Evolutionary conservation across 2,113 vertebrate genomes (phyloP), one percentile per base, ranked within the genome.

Genomic region (Scomber japonicus): DNA sequence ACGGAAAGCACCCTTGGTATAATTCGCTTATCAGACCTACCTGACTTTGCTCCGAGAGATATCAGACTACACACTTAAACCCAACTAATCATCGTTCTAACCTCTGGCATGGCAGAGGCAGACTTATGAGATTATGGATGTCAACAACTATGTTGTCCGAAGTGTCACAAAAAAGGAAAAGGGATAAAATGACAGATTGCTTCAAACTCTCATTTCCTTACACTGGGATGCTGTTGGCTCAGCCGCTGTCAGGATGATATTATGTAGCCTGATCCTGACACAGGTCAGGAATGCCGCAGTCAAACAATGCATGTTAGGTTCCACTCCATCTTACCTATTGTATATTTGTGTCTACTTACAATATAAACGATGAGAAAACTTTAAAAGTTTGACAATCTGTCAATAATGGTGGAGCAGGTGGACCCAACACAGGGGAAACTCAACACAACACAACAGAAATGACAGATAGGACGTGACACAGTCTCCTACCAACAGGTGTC

Each of bases 161-260:
- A 65, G 40, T 75, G 24, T 56, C 53, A 46, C 45, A 56, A 40
- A 7, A 40, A 40, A 40, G 35, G 6, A 40, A 40, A 40, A 9
- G 6, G 6, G 2, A 40, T 10, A 40, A 40, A 40, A 40, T 7
- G 35, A 1, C 35, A 40, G 9, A 7, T 40, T 40, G 2, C 35
- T 40, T 9, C 48, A n/a, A 27, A 27, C 54, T 46, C 21, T 50
- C 57, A 4, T 60, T 62, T 63, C 31, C 24, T 72, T 61, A 72
- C 44, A 70, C 51, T 53, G 13, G 40, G 68, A 19, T 24, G 44
- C 16, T 44, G 24, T 44, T 62, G 44, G 53, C 73, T 78, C 55
- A 48, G 15, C 9, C 40, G 8, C 57, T 64, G 71, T 51, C 21
- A 16, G 62, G 27, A 49, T 68, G 40, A 60, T 50, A 17, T 65